A percentile compares a stretch with the other conserved stretches of the same genome.
These are phyloP conservation scores for Adrianichthys oophorus DNA, from an alignment of 2,797 vertebrate species.

Conservation along the genomic window DNA sequence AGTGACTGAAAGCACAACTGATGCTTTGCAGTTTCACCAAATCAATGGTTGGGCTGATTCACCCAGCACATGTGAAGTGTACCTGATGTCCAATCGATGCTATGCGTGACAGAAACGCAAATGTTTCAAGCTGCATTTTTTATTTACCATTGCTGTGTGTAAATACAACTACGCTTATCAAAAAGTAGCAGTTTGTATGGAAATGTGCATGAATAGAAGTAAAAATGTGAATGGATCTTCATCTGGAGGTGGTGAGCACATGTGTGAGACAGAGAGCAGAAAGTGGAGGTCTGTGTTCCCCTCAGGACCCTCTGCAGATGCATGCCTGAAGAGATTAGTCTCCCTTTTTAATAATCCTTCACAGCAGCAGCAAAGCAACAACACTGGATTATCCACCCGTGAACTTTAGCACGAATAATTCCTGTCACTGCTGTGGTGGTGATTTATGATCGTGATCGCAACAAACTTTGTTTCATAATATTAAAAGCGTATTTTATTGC, in stretches of 20 bases:
- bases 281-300: constrained; percentile 18
- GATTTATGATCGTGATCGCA: no score
- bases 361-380: constrained; percentile 31
- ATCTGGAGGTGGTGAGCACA: background rate
- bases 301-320: constrained; percentile 33
- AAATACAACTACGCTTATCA: constrained; percentile 4
- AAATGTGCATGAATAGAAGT: background rate
- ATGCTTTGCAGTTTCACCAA: constrained; percentile 48
- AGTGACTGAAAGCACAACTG: constrained; percentile 39
- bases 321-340: constrained; percentile 48
- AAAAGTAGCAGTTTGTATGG: background rate
- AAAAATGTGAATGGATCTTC: constrained; percentile 6
- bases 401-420: constrained; percentile 3
- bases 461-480: background rate
- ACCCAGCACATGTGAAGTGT: constrained; percentile 54
- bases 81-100: constrained; percentile 55
- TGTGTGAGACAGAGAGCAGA: constrained; percentile 1
- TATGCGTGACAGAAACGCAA: constrained; percentile 36
- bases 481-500: background rate
- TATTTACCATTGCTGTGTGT: background rate
- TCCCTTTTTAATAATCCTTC: constrained; percentile 34
- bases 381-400: constrained; percentile 34
- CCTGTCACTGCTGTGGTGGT: no score
- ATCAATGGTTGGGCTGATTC: constrained; percentile 59
- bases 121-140: constrained; percentile 14